phyloP scores from a whole-genome alignment of 2,888 invertebrate genomes.

The Anaspis maculata region DNA sequence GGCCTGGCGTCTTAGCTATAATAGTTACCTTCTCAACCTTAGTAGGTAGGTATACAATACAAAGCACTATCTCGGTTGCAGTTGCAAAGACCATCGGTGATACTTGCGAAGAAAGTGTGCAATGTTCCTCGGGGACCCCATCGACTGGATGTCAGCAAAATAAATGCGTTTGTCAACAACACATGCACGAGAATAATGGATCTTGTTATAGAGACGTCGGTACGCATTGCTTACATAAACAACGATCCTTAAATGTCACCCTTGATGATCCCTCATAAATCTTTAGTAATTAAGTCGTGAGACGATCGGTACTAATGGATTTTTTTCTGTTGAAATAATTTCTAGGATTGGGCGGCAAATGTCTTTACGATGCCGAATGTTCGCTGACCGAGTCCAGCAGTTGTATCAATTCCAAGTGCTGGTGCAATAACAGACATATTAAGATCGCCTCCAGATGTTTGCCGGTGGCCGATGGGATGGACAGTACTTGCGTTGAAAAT shows the following conservation, averaged over 20 bases:
- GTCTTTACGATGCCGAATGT: conserved; percentile 25
- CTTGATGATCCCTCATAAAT: too few relatives aligned
- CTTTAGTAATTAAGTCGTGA: background rate
- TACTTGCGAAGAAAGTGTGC: conserved; percentile 26
- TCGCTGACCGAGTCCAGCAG: conserved; percentile 16
- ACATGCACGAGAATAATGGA: conserved; percentile 22
- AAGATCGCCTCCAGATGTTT: conserved; percentile 22
- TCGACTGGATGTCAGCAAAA: conserved; percentile 24
- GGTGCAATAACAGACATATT: conserved; percentile 23
- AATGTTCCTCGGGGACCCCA: conserved; percentile 23
- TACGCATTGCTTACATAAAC: too few relatives aligned
- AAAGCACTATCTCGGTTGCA: too few relatives aligned
- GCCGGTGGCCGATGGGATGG: conserved; percentile 18
- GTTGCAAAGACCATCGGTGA: conserved; percentile 14
- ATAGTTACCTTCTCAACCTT: too few relatives aligned
- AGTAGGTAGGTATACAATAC: too few relatives aligned
- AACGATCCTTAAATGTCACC: too few relatives aligned
- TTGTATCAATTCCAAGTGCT: conserved; percentile 24
- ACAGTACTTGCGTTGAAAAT: conserved; percentile 24
- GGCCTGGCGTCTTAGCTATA: too few relatives aligned
- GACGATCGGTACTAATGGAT: background rate
- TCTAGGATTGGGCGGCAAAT: conserved; percentile 27
- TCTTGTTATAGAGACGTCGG: conserved; percentile 24
- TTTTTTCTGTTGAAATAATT: conserved; percentile 1
- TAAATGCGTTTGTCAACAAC: conserved; percentile 26